Percentiles rank a stretch among this genome's conserved stretches.
Conservation (phyloP, 2,113 vertebrate genomes). For the Gymnorhina tibicen region DNA sequence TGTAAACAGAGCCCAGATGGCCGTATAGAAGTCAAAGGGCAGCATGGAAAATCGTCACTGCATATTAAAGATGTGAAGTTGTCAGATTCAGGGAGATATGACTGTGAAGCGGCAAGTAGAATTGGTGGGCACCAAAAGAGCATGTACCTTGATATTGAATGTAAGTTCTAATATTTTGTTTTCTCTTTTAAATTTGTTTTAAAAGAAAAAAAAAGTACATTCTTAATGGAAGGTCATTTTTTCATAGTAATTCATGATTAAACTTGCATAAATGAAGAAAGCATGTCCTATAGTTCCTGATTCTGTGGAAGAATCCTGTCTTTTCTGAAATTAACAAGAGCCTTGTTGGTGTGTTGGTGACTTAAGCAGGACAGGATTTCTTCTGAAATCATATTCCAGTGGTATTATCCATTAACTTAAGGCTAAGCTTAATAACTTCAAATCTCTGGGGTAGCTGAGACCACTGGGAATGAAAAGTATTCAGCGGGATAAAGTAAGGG, state of each 20-base stretch:
- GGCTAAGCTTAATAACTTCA: neutral
- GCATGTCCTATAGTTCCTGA: neutral
- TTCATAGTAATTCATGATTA: neutral
- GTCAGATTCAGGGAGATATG: conserved; percentile 89
- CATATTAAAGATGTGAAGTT: conserved; percentile 87
- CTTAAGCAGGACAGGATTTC: neutral
- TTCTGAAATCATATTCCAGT: neutral
- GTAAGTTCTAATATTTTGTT: conserved; percentile 74
- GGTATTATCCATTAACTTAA: neutral
- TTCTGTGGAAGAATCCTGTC: neutral
- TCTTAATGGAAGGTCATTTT: conserved; percentile 10
- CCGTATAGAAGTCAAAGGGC: conserved; percentile 89
- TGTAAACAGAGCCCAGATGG: conserved; percentile 86
- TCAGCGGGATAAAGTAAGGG: neutral
- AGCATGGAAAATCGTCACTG: conserved; percentile 87
- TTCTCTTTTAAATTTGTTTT: conserved; percentile 17
- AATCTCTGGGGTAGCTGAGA: neutral
- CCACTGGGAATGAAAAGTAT: neutral
- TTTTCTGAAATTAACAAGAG: neutral
- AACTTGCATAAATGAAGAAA: neutral
- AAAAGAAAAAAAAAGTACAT: neutral
- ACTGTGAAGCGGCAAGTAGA: conserved; percentile 96
- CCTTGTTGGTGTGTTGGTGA: neutral
- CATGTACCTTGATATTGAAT: conserved; percentile 98
- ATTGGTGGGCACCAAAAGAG: conserved; percentile 97